Conservation (phyloP, 1,140 invertebrate species). For the Onthophagus taurus region DNA sequence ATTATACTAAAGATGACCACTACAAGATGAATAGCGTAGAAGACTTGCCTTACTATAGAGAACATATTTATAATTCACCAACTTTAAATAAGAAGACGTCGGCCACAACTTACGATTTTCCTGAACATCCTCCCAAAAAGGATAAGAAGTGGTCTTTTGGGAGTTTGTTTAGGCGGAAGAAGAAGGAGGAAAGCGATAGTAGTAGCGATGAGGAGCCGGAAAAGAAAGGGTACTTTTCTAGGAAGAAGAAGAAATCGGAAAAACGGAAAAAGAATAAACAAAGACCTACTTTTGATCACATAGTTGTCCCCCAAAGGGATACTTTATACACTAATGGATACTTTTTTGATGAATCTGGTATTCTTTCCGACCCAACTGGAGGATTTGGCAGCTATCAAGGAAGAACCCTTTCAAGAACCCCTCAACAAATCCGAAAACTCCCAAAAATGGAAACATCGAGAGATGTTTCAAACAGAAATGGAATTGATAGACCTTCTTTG, state of each 20-base stretch:
- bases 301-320: slow-evolving; percentile 22
- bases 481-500: slow-evolving; percentile 23
- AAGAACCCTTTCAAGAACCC: slow-evolving; percentile 34
- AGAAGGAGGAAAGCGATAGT: slow-evolving; percentile 46
- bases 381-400: slow-evolving; percentile 41
- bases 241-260: slow-evolving; percentile 42
- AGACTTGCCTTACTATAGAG: slow-evolving; percentile 25
- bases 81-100: slow-evolving; percentile 22
- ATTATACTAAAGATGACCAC: slow-evolving; percentile 22
- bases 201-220: slow-evolving; percentile 51
- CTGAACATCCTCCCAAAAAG: slow-evolving; percentile 36
- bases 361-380: slow-evolving; percentile 31
- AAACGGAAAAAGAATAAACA: slow-evolving; percentile 28
- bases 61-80: slow-evolving; percentile 22
- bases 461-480: slow-evolving; percentile 2
- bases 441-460: slow-evolving; percentile 10
- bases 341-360: slow-evolving; percentile 38
- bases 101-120: slow-evolving; percentile 30
- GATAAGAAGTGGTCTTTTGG: slow-evolving; percentile 66
- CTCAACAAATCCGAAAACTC: slow-evolving; percentile 14
- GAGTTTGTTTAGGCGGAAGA: slow-evolving; percentile 57
- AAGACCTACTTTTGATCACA: slow-evolving; percentile 29
- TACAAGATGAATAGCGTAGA: slow-evolving; percentile 31
- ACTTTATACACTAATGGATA: slow-evolving; percentile 23
- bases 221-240: slow-evolving; percentile 39